Evolutionary conservation across 1,140 invertebrate genomes (phyloP), one percentile per base, ranked within the genome.

Genomic region (Copidosoma floridanum): DNA sequence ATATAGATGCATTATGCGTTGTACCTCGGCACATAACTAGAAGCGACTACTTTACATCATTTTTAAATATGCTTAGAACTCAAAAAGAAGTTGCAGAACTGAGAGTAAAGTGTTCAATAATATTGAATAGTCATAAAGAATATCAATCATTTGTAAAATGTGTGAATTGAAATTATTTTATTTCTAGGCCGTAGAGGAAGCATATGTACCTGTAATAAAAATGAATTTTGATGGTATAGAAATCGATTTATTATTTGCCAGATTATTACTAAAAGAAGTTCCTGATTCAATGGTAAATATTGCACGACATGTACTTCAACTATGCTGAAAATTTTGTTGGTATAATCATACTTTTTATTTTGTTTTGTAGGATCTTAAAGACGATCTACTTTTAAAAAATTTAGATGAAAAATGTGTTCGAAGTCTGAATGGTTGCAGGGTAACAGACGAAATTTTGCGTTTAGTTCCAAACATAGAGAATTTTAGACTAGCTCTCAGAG

Each of bases 141-240:
- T 32, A 29, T 16, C 38, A 11, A 18, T 21, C 1, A 23, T 23
- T 47, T 18, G 18, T 35, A 43, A 32, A 57, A 27, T 47, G 41
- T 20, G 56, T 32, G 18, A 21, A 47, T 40, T 26, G 27, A 27
- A 20, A 41, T 20, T 43, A 26, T 44, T 57, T 72, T 61, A 67
- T 72, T 48, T 66, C 46, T 73, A 91, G 85, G 88, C 94, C 1
- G 95, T 99, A 10, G 95, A 99, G 81, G 97, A 99, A 79, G 98
- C 98, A 0, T 99, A 94, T 83, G 98, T 99, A 54, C 98, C 98
- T 18, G 95, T 99, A 3, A 98, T 99, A 51, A 99, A 99, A 84
- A 96, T 99, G 92, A 94, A 94, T 73, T 99, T 99, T 81, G 93
- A 97, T 84, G 94, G 94, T 21, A 98, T 99, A 68, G 97, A 98